Evolutionary conservation across 1,140 invertebrate species (phyloP).

Genomic region (Pristionchus pacificus): DNA sequence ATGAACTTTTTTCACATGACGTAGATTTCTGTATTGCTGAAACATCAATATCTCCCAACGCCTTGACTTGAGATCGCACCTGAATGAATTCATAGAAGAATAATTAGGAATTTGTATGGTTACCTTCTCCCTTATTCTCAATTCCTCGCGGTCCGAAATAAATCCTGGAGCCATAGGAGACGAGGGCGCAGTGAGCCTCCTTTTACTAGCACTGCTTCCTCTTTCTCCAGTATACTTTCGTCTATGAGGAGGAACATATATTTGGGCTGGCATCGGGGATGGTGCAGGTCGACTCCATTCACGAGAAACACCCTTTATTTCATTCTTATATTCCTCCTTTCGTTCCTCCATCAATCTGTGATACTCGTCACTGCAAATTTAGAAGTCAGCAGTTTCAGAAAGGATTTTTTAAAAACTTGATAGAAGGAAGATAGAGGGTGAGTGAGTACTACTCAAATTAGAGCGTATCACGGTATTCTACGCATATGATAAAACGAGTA

Average conservation of each 20-base stretch:
- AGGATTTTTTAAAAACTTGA: too few relatives aligned
- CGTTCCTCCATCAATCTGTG: slow-evolving; percentile 32
- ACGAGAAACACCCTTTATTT: slow-evolving; percentile 12
- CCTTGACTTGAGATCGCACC: slow-evolving; percentile 8
- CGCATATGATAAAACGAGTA: slow-evolving; percentile 3
- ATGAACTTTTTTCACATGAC: slow-evolving; percentile 16
- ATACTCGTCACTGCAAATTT: slow-evolving; percentile 35
- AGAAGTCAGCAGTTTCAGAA: too few relatives aligned
- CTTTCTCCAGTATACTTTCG: too few relatives aligned
- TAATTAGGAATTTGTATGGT: not conserved
- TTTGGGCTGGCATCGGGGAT: too few relatives aligned
- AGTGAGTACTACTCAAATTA: too few relatives aligned
- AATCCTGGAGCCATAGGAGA: too few relatives aligned
- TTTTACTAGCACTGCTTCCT: too few relatives aligned
- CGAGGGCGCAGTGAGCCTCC: too few relatives aligned
- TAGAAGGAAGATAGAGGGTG: too few relatives aligned
- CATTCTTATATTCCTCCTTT: slow-evolving; percentile 19
- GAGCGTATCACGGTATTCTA: not conserved
- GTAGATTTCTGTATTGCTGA: slow-evolving; percentile 1
- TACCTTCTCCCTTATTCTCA: slow-evolving; percentile 6
- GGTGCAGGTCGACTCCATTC: not conserved
- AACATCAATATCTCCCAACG: slow-evolving; percentile 20
- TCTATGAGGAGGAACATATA: slow-evolving; percentile 29
- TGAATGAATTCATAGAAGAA: not conserved
- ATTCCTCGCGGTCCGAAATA: not conserved